Evolutionary conservation across 23 tunicate species (phyloP).

Genomic region (Corella eumyota): DNA sequence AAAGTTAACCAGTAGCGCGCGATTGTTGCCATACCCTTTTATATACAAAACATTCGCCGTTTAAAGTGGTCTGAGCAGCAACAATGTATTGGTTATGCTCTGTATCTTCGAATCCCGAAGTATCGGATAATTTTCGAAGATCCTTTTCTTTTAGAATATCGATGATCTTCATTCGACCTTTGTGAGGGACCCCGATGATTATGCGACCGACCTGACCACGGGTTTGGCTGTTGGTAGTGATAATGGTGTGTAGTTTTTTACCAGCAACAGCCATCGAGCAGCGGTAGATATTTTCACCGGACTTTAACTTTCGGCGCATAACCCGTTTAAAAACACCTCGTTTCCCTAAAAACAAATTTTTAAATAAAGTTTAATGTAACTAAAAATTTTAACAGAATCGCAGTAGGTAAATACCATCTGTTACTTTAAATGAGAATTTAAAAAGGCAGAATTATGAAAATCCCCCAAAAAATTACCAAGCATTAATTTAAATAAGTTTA

Average conservation of each 20-base stretch:
- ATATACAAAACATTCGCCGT: conserved; percentile 51
- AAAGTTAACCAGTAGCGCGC: neutral
- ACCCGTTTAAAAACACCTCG: conserved; percentile 36
- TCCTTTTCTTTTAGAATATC: conserved; percentile 9
- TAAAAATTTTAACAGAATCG: no score
- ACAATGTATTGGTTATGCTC: conserved; percentile 25
- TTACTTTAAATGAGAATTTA: no score
- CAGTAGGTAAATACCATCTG: no score
- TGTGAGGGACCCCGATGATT: conserved; percentile 26
- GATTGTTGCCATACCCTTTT: conserved; percentile 11
- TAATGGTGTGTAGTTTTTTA: conserved; percentile 23
- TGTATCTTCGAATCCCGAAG: conserved; percentile 14
- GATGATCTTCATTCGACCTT: conserved; percentile 33
- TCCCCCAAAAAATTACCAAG: no score
- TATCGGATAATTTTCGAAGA: conserved; percentile 39
- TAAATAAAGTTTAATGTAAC: no score
- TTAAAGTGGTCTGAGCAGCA: conserved; percentile 22
- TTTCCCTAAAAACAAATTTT: no score
- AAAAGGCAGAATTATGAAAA: no score
- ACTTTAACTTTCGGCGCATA: conserved; percentile 39
- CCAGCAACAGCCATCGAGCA: conserved; percentile 52
- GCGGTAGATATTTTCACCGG: conserved; percentile 27
- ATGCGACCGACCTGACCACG: conserved; percentile 62
- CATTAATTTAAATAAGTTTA: no score
- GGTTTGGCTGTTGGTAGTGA: conserved; percentile 33